Conservation (phyloP, 2,888 invertebrate species). For the Ophonus ardosiacus region DNA sequence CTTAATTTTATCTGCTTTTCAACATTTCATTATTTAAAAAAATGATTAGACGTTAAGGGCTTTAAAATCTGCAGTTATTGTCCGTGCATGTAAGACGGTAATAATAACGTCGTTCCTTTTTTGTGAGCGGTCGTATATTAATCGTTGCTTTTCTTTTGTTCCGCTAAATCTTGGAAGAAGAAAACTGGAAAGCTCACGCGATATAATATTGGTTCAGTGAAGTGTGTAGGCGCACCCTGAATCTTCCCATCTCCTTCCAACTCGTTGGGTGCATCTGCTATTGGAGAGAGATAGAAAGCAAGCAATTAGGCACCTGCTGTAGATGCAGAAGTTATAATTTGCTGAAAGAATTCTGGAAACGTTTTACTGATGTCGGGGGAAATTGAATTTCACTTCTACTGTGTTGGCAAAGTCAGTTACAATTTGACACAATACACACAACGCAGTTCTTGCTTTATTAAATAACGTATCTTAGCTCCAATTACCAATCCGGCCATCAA, state of each 20-base stretch:
- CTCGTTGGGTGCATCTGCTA: slow-evolving; percentile 1
- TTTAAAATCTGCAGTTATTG: slow-evolving; percentile 52
- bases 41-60: slow-evolving; percentile 49
- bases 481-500: slow-evolving; percentile 7
- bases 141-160: slow-evolving; percentile 60
- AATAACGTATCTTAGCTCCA: slow-evolving; percentile 22
- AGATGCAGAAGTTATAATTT: slow-evolving; percentile 60
- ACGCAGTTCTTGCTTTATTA: slow-evolving; percentile 10
- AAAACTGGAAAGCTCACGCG: slow-evolving; percentile 60
- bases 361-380: slow-evolving; percentile 55
- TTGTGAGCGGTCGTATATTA: slow-evolving; percentile 50
- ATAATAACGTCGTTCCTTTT: slow-evolving; percentile 51
- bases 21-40: slow-evolving; percentile 49
- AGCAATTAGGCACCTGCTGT: slow-evolving; percentile 59
- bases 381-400: slow-evolving; percentile 57
- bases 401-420: slow-evolving; percentile 56
- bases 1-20: slow-evolving; percentile 16
- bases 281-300: neutral
- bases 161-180: slow-evolving; percentile 55
- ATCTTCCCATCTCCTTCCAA: neutral
- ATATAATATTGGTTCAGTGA: slow-evolving; percentile 60
- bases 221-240: slow-evolving; percentile 35
- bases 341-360: slow-evolving; percentile 60
- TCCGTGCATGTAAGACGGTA: slow-evolving; percentile 54
- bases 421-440: slow-evolving; percentile 47